Conservation (phyloP, 2,113 vertebrate genomes). For the Serinus canaria region DNA sequence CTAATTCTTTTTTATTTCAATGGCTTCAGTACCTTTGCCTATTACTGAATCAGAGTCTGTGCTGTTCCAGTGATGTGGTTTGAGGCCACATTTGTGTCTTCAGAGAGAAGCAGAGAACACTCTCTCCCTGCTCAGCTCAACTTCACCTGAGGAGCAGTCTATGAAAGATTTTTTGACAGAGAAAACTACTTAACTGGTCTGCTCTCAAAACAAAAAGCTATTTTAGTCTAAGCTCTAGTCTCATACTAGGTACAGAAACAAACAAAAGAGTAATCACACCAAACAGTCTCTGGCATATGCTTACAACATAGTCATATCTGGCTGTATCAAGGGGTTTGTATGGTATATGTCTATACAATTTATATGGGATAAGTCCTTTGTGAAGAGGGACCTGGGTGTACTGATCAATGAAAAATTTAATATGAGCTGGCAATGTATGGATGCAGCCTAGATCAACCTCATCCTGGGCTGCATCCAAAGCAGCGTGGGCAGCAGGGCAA, state of each 20-base stretch:
- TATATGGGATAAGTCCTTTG: no score
- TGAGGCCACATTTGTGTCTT: neutral
- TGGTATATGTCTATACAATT: neutral
- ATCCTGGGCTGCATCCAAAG: neutral
- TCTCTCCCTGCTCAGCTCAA: neutral
- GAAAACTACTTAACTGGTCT: neutral
- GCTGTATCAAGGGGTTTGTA: neutral
- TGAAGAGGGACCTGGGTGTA: neutral
- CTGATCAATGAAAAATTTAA: neutral
- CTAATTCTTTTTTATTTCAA: neutral
- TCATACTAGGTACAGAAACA: neutral
- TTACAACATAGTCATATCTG: neutral
- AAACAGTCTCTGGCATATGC: neutral
- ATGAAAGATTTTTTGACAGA: neutral
- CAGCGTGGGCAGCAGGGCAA: rapidly evolving
- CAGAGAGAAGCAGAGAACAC: neutral
- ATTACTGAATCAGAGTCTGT: neutral
- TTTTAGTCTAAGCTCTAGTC: neutral
- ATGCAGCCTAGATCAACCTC: rapidly evolving
- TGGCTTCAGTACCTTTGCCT: neutral
- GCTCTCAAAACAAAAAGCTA: neutral
- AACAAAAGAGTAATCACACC: neutral
- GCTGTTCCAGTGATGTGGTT: neutral
- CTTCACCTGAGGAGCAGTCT: neutral
- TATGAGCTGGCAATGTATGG: rapidly evolving